Conservation (phyloP, 1,140 invertebrate genomes). For the Brachionus koreanus region DNA sequence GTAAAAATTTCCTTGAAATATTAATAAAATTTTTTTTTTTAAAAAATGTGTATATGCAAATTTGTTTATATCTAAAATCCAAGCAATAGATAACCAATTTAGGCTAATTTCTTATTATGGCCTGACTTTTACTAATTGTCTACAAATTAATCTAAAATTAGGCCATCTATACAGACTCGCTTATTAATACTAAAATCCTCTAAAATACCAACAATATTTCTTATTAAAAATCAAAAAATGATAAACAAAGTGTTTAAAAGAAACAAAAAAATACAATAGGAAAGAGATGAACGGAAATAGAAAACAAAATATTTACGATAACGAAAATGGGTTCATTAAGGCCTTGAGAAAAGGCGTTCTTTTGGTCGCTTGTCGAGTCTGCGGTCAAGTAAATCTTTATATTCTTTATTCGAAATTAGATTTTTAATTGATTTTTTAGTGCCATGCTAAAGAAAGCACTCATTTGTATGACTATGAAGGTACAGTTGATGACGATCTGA, state of each 20-base stretch:
- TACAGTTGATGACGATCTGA: conserved; percentile 61
- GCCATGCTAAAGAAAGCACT: conserved; percentile 58
- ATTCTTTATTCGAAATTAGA: background rate
- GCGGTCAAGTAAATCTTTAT: conserved; percentile 2
- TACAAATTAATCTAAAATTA: background rate
- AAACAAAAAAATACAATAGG: background rate
- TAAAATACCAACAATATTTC: background rate
- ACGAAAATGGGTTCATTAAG: conserved; percentile 5
- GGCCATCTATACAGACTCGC: background rate
- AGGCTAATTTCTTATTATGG: background rate
- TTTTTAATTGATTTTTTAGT: conserved; percentile 48
- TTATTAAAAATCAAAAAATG: conserved; percentile 7
- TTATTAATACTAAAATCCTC: background rate
- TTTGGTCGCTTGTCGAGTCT: conserved; percentile 25
- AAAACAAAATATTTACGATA: conserved; percentile 13
- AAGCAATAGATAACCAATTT: background rate
- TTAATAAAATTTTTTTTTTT: background rate
- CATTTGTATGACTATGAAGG: conserved; percentile 62
- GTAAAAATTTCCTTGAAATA: background rate
- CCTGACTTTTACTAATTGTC: background rate
- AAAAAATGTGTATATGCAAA: background rate
- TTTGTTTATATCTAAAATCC: background rate
- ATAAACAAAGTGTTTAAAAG: background rate
- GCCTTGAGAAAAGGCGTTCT: conserved; percentile 34
- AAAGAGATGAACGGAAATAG: background rate